Evolutionary conservation across 2,797 vertebrate genomes (phyloP), one percentile per base, ranked within the genome.

Genomic region (Danio tinwini): DNA sequence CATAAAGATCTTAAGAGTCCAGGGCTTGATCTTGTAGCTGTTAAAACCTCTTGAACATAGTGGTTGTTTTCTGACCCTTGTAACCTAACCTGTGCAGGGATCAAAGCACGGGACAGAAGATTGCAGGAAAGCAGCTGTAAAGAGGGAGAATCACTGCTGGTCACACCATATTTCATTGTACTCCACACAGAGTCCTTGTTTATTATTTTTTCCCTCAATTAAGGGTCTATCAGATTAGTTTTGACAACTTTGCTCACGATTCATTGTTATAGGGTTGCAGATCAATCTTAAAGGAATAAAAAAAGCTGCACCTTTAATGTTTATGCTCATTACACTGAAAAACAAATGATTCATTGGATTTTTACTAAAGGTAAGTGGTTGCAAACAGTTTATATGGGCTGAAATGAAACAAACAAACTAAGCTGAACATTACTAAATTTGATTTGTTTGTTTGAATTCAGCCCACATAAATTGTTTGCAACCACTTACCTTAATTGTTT

Each of bases 61-160:
- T 55, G 61, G 39, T 64, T 64, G 49, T 55, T 64, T 58, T 47
- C 52, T 72, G 68, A 72, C 68, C 69, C 19, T 42, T 56, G 42
- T 80, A 79, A 72, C 45, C 9, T 44, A 67, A 71, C 53, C 56
- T 29, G 47, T 29, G 47, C 49, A 62, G 67, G 78, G 61, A 80
- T 80, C 69, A 80, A 70, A 78, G 58, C 3, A 4, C 55, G 55
- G 16, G 37, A 29, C 19, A 64, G 69, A 12, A 56, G 58, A 79
- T 72, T 52, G 69, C 50, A 73, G 50, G 59, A 65, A 52, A 55
- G 49, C 78, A 72, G 69, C 78, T 73, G 70, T 45, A 65, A 65
- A 47, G 56, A 62, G 47, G 56, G 56, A 70, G 76, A 64, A 55
- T 70, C 65, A 63, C 45, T 53, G 17, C 76, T 62, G 67, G 45